Conservation (phyloP, 2,113 vertebrate genomes). For the Leptosomus discolor region DNA sequence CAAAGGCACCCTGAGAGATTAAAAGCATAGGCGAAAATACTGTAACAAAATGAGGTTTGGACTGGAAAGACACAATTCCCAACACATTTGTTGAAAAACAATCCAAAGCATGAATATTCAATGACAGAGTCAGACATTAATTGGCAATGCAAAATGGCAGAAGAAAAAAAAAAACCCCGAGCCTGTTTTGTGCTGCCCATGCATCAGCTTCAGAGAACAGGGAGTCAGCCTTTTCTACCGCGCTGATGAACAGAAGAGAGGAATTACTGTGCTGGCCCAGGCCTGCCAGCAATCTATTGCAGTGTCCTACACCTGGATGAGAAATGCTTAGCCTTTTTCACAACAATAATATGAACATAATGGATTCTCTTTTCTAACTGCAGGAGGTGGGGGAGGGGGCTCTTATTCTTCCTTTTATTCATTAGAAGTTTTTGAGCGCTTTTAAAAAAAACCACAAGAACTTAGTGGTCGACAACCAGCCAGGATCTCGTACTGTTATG, state of each 20-base stretch:
- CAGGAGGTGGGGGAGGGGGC: neutral
- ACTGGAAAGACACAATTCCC: constrained; percentile 57
- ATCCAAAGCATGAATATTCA: constrained; percentile 61
- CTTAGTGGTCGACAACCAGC: neutral
- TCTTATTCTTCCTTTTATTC: neutral
- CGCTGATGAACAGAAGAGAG: neutral
- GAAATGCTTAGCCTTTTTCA: neutral
- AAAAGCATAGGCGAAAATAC: constrained; percentile 54
- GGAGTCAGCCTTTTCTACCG: neutral
- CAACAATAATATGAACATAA: neutral
- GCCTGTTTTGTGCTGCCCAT: neutral
- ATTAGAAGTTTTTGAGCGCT: neutral
- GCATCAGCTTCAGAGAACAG: neutral
- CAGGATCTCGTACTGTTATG: neutral
- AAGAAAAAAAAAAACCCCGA: neutral
- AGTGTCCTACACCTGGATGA: neutral
- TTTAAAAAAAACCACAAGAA: neutral
- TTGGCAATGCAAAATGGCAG: constrained; percentile 52
- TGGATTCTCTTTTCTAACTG: neutral
- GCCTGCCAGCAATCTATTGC: neutral
- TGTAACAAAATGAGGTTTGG: constrained; percentile 54
- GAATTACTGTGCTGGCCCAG: neutral
- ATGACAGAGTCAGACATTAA: constrained; percentile 20
- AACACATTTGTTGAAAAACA: constrained; percentile 64
- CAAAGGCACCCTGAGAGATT: constrained; percentile 48